phyloP scores from a whole-genome alignment of 2,888 invertebrate species.

The Hybos culiciformis region DNA sequence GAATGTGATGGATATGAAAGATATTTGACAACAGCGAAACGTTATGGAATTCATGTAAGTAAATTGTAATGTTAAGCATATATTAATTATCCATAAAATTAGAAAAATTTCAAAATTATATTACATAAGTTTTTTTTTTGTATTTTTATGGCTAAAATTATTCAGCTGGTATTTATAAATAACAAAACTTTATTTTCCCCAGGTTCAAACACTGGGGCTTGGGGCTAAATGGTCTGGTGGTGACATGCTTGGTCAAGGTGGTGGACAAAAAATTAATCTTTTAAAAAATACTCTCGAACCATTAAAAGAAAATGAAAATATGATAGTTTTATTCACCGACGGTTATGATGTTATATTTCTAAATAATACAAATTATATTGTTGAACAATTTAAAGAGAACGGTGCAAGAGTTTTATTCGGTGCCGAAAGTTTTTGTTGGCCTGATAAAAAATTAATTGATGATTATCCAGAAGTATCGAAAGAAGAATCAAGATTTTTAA shows the following conservation, averaged over 20 bases:
- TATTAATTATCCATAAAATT: no score
- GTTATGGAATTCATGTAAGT: slow-evolving; percentile 50
- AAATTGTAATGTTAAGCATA: no score
- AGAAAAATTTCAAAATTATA: no score
- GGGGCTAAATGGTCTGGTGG: slow-evolving; percentile 85
- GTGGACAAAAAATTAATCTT: slow-evolving; percentile 88
- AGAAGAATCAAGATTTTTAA: slow-evolving; percentile 66
- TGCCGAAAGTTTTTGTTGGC: slow-evolving; percentile 94
- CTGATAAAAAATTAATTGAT: slow-evolving; percentile 58
- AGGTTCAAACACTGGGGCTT: slow-evolving; percentile 71
- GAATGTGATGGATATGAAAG: slow-evolving; percentile 84
- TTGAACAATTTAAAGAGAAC: slow-evolving; percentile 58
- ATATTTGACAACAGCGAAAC: slow-evolving; percentile 61
- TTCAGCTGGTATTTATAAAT: no score
- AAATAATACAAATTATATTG: slow-evolving; percentile 50
- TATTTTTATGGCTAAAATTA: no score
- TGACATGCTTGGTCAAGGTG: slow-evolving; percentile 62
- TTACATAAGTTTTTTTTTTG: no score
- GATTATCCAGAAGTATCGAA: slow-evolving; percentile 59
- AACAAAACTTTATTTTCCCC: no score
- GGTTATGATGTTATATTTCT: slow-evolving; percentile 75
- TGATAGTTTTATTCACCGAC: slow-evolving; percentile 79
- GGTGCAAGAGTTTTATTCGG: slow-evolving; percentile 77
- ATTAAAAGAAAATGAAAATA: slow-evolving; percentile 44
- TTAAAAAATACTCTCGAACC: slow-evolving; percentile 60